Evolutionary conservation across 2,113 vertebrate species (phyloP).

Genomic region (Sapayoa aenigma): DNA sequence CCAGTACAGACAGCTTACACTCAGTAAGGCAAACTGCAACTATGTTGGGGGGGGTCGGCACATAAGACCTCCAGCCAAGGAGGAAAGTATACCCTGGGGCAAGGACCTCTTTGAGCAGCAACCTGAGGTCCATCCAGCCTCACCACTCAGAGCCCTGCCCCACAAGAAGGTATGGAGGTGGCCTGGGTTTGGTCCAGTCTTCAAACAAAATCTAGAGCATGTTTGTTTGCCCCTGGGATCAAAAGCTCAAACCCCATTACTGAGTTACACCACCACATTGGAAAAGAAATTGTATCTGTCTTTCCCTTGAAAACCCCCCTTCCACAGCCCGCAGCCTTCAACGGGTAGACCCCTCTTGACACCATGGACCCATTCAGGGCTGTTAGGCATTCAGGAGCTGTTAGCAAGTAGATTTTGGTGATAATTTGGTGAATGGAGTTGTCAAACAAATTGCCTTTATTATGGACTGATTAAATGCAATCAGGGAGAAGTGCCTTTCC

Average conservation of each 20-base stretch:
- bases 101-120: not conserved
- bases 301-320: not conserved
- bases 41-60: not conserved
- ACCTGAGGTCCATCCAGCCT: not conserved
- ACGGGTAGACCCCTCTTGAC: not conserved
- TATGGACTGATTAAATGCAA: constrained; percentile 54
- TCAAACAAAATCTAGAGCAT: not conserved
- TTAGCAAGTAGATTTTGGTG: constrained; percentile 49
- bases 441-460: constrained; percentile 72
- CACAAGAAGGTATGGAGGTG: not conserved
- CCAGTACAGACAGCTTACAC: not conserved
- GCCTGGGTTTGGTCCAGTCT: not conserved
- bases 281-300: not conserved
- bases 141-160: not conserved
- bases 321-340: not conserved
- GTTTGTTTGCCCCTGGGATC: not conserved
- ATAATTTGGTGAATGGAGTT: constrained; percentile 63
- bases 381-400: constrained; percentile 46
- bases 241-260: not conserved
- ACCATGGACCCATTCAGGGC: not conserved
- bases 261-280: not conserved
- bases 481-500: constrained; percentile 28
- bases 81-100: not conserved
- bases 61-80: not conserved
- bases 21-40: not conserved